Evolutionary conservation across 2,797 vertebrate species (phyloP).

Genomic region (Borostomias antarcticus): DNA sequence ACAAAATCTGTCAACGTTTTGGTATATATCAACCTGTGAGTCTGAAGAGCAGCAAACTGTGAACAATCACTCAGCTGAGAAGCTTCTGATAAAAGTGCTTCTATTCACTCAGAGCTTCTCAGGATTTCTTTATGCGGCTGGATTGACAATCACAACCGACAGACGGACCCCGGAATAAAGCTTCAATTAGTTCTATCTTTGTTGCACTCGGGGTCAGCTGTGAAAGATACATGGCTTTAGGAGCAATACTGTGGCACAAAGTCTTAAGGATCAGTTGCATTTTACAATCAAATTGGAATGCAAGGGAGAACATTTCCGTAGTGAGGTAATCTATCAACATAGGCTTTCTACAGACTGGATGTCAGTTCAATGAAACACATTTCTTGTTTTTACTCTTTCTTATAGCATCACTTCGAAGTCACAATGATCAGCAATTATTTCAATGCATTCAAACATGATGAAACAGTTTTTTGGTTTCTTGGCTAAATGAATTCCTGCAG

Average conservation of each 20-base stretch:
- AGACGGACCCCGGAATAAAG: neutral
- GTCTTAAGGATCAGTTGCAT: conserved; percentile 47
- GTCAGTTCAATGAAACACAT: conserved; percentile 32
- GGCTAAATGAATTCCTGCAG: conserved; percentile 30
- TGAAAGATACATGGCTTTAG: conserved; percentile 2
- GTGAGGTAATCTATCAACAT: conserved; percentile 17
- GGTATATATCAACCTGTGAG: conserved; percentile 47
- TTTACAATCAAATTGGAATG: conserved; percentile 60
- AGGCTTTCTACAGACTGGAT: conserved; percentile 8
- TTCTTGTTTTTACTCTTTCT: conserved; percentile 14
- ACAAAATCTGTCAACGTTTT: conserved; percentile 31
- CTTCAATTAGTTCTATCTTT: conserved; percentile 34
- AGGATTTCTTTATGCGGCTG: conserved; percentile 53
- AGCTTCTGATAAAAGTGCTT: conserved; percentile 39
- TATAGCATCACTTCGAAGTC: conserved; percentile 6
- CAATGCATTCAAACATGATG: conserved; percentile 11
- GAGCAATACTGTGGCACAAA: conserved; percentile 58
- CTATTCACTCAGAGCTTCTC: conserved; percentile 33
- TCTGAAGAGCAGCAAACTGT: conserved; percentile 64
- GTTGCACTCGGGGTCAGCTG: conserved; percentile 50
- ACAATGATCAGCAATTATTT: neutral
- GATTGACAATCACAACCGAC: conserved; percentile 65
- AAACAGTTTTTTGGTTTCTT: conserved; percentile 41
- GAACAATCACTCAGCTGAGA: conserved; percentile 62
- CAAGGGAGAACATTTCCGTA: conserved; percentile 26